Base-by-base conservation (phyloP, 2,797 vertebrate species). In the Halcyon badia region DNA sequence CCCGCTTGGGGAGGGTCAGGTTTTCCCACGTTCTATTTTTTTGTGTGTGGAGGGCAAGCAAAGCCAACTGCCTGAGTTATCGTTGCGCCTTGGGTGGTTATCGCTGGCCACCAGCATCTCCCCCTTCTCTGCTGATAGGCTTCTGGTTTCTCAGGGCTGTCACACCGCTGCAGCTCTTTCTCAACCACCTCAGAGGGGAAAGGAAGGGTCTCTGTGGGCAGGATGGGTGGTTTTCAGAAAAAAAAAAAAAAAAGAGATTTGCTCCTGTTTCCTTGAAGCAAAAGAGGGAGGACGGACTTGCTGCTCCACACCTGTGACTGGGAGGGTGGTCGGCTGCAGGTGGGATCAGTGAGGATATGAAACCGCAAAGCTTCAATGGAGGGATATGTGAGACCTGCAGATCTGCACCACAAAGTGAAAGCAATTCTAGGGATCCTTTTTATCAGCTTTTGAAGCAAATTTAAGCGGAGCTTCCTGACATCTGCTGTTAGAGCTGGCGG, bases 21-120 rank as follows among this genome's bases (percentile, higher is more conserved):
- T 58, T 94, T 96, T 90, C 94, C 86, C 94, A 94, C 73, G 5
- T 88, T 94, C 49, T n/a, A 58, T 90, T 94, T 93, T 81, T 81
- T 69, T 9, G 5, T 1, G 17, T 76, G 80, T 0, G 7, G 87
- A 89, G 66, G 83, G 65, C 69, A 75, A 82, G 90, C 78, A 94
- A 91, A 91, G 90, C 52, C 65, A 93, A 93, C 93, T 64, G 91
- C 87, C 91, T 1, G 62, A 49, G 68, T 73, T 96, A 94, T 92
- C 91, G 2, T 26, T 31, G 54, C 5, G 0, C 87, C 58, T 39
- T 60, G 66, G 24, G 56, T 1, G 5, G 88, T 97, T 98, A 97
- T 97, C 97, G 0, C 71, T 30, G 21, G 54, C 88, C 5, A 2
- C 88, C 97, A 94, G 96, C 61, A 61, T 81, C 18, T 0, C 19